Conservation (phyloP, 2,797 vertebrate genomes). For the Notamacropus eugenii region DNA sequence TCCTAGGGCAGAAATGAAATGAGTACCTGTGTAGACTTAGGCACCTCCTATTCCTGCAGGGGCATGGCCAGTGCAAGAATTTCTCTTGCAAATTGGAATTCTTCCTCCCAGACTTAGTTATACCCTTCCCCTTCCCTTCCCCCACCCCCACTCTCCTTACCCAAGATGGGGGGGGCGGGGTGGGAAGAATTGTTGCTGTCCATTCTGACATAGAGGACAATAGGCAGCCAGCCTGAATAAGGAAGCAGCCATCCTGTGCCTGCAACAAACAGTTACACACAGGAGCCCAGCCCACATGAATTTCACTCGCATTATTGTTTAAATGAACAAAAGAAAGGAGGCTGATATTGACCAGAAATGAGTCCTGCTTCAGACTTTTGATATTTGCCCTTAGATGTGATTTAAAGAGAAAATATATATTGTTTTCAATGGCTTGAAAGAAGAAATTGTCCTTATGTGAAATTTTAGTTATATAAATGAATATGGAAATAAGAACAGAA, state of each 20-base stretch:
- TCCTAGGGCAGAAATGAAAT: neutral
- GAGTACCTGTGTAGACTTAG: neutral
- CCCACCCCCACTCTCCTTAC: too few relatives aligned
- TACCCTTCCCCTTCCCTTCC: too few relatives aligned
- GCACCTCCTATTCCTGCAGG: neutral
- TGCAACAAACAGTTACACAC: neutral
- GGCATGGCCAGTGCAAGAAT: neutral
- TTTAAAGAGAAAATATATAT: neutral
- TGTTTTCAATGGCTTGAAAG: conserved; percentile 14
- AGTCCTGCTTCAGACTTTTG: conserved; percentile 23
- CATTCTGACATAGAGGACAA: neutral
- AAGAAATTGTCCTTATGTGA: neutral
- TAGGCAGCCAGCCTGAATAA: neutral
- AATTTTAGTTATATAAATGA: conserved; percentile 47
- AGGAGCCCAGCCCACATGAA: neutral
- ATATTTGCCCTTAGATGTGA: conserved; percentile 16
- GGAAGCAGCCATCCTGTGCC: neutral
- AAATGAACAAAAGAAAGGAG: neutral
- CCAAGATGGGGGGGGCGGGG: too few relatives aligned
- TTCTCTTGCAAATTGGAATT: neutral
- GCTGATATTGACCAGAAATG: neutral
- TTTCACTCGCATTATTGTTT: neutral
- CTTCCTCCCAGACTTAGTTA: neutral
- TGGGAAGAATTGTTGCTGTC: neutral
- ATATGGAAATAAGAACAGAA: neutral